Base-by-base conservation (phyloP, 1,140 invertebrate species). In the Lasioglossum baleicum region DNA sequence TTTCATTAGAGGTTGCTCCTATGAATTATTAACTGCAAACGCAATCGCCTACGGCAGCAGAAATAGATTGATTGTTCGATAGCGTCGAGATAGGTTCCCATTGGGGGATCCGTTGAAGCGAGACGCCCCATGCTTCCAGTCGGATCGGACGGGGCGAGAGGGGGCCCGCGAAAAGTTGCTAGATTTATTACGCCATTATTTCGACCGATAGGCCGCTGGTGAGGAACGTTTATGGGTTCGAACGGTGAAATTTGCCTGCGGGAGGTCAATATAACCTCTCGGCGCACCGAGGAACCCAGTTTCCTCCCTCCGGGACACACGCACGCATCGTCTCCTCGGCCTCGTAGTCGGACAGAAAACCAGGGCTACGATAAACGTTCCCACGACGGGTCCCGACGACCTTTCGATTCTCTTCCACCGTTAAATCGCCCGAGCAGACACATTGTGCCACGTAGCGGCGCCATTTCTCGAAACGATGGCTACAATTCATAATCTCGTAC, bases 131-230 rank as follows among this genome's bases (percentile, higher is more conserved):
- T 40, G 40, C 15, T 20, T 7, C n/a, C 15, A 42, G 13, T 8
- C 40, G 48, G 51, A 31, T n/a, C 51, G 51, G 15, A 35, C 56
- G 15, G 5, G 51, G 6, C 2, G 17, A 5, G 17, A 5, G 51
- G 61, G 51, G 44, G 64, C 42, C 74, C 64, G 82, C 75, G 81
- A 82, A 85, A 83, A 85, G 70, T 81, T 76, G n/a, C 42, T 66
- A 90, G 88, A 90, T 90, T 90, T 90, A 90, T 90, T 90, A 86
- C 22, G 81, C 87, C 75, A 89, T 90, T 90, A 90, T 87, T 83
- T 75, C 80, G 80, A 60, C 77, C 81, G 85, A 82, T 87, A 85
- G 81, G 77, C 82, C 66, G 66, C 7, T 44, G 63, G 80, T 58
- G 68, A 75, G 74, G 63, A 75, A 85, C 80, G 83, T 72, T 85